phyloP scores from a whole-genome alignment of 2,113 vertebrate genomes.

The Oreocharis arfaki region DNA sequence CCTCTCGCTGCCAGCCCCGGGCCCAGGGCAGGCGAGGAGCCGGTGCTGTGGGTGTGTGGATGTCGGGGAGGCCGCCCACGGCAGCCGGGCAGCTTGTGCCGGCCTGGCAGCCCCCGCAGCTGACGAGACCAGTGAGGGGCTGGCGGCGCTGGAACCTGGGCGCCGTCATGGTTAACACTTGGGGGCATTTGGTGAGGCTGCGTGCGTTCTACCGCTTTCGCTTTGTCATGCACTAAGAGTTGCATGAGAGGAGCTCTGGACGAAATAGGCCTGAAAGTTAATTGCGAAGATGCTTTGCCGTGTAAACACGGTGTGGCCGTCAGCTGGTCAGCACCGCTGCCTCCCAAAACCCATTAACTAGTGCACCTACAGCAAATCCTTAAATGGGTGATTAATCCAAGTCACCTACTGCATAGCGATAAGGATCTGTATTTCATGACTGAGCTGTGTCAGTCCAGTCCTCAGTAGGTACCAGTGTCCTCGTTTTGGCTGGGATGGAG shows the following conservation, averaged over 20 bases:
- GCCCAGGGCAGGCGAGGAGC: too few relatives aligned
- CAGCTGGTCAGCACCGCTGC: background rate
- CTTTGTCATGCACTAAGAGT: background rate
- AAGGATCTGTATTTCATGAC: background rate
- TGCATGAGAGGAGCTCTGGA: background rate
- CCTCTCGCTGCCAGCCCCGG: accelerated
- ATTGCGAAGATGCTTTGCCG: accelerated
- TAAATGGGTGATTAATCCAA: background rate
- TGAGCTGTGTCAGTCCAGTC: background rate
- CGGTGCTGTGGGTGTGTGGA: accelerated
- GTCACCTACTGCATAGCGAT: background rate
- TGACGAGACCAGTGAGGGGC: background rate
- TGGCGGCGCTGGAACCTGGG: background rate
- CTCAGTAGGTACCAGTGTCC: background rate
- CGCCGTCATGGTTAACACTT: too few relatives aligned
- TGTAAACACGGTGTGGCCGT: accelerated
- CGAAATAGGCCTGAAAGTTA: background rate
- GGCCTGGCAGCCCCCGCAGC: too few relatives aligned
- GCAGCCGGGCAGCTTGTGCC: too few relatives aligned
- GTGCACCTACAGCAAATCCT: background rate
- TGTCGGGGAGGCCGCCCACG: background rate
- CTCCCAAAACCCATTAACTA: accelerated
- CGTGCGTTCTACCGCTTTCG: background rate
- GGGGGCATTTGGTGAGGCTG: accelerated
- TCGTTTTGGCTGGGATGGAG: background rate